phyloP scores from a whole-genome alignment of 2,888 invertebrate species.

The Gastracanthus pulcherrimus region DNA sequence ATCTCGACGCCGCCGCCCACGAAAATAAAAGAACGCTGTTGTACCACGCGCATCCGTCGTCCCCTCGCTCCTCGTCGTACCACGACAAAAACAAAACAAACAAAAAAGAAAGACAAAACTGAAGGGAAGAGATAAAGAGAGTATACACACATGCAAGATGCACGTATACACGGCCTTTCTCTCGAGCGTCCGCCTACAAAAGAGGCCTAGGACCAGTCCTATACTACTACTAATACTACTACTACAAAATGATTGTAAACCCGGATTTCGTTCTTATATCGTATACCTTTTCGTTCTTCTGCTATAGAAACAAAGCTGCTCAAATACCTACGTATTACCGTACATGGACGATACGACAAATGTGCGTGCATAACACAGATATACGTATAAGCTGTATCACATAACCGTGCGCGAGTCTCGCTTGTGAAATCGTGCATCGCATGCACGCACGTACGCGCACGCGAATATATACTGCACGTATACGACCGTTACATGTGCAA shows the following conservation, averaged over 20 bases:
- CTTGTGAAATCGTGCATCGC: not conserved
- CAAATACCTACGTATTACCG: not conserved
- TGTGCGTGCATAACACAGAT: not conserved
- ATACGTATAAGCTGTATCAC: not conserved
- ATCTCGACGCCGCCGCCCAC: not conserved
- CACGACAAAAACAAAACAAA: not conserved
- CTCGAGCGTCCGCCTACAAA: slow-evolving; percentile 4
- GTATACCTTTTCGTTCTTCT: not conserved
- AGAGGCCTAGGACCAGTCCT: slow-evolving; percentile 2
- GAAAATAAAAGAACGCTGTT: not conserved
- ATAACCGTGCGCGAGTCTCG: not conserved
- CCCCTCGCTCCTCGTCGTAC: not conserved
- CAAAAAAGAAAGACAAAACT: not conserved
- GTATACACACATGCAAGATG: not conserved
- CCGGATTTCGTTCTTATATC: not conserved
- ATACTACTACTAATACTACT: not conserved
- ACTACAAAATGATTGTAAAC: not conserved
- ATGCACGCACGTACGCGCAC: too few relatives aligned
- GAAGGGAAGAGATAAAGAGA: not conserved
- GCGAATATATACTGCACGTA: too few relatives aligned
- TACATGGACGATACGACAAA: not conserved
- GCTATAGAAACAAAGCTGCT: not conserved
- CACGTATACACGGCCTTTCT: slow-evolving; percentile 10
- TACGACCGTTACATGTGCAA: not conserved
- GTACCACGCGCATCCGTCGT: not conserved